These are phyloP conservation scores for Teleopsis dalmanni DNA, from an alignment of 1,140 invertebrate genomes.

Conservation along the genomic window DNA sequence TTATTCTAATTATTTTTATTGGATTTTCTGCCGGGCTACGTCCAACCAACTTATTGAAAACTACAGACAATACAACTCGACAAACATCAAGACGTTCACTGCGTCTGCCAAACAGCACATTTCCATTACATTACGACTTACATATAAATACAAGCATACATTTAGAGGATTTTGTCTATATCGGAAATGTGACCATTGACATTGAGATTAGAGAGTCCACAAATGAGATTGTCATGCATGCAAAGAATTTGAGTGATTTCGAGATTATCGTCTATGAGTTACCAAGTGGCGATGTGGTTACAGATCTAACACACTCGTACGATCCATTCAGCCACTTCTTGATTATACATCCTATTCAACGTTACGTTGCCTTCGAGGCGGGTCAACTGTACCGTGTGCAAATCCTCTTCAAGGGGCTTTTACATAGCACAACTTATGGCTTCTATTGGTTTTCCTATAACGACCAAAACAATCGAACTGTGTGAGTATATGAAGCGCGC, in stretches of 20 bases:
- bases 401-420: conserved; percentile 29
- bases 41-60: neutral
- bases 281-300: conserved; percentile 15
- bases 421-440: conserved; percentile 46
- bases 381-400: conserved; percentile 29
- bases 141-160: conserved; percentile 54
- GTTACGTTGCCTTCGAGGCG: conserved; percentile 32
- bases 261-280: conserved; percentile 23
- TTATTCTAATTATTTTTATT: neutral
- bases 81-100: conserved; percentile 24
- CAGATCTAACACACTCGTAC: conserved; percentile 26
- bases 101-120: conserved; percentile 51
- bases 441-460: conserved; percentile 56
- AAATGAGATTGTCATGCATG: conserved; percentile 48
- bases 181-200: conserved; percentile 53
- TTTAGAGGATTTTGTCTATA: conserved; percentile 46
- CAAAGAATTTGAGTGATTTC: conserved; percentile 36
- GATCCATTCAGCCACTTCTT: conserved; percentile 18
- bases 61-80: neutral
- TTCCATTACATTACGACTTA: conserved; percentile 58
- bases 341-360: conserved; percentile 28
- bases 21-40: neutral
- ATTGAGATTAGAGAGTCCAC: conserved; percentile 41
- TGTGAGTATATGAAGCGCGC: conserved; percentile 26
- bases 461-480: conserved; percentile 22